These are phyloP conservation scores for zebrafish (Danio rerio) DNA, from an alignment of 2,113 vertebrate species.

Conservation along the genomic window GRCz12tu NC_133194.1:41430501-41431000, in stretches of 20 bases:
- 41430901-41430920: no score
- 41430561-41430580: background rate
- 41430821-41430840: no score
- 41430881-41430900: no score
- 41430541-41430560: background rate
- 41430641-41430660: constrained; percentile 77
- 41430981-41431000: no score
- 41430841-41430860: no score
- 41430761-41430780: constrained; percentile 70
- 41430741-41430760: constrained; percentile 88
- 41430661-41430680: constrained; percentile 97
- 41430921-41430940: no score
- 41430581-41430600: constrained; percentile 9
- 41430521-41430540: constrained; percentile 1
- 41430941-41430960: no score
- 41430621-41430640: background rate
- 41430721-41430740: constrained; percentile 94
- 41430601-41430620: constrained; percentile 3
- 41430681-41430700: constrained; percentile 90
- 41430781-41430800: no score
- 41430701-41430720: constrained; percentile 96
- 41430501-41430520: constrained; percentile 23
- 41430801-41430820: no score
- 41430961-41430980: no score
- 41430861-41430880: no score